A percentile compares a stretch with the other conserved stretches of the same genome.
Conservation (phyloP, 2,113 vertebrate species). For the Clarias gariepinus region DNA sequence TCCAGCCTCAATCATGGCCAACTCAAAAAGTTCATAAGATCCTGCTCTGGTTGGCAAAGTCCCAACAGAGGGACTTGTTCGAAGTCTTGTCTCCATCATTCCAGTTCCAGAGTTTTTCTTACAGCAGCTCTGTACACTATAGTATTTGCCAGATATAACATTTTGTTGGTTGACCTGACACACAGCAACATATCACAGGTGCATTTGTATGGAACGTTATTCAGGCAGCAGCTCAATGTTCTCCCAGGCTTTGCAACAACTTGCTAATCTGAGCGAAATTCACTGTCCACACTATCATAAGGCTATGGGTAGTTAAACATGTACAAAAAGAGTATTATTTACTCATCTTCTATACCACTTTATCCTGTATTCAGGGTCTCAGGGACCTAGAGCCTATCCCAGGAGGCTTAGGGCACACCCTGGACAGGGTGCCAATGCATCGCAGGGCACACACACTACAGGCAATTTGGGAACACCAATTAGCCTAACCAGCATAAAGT, state of each 20-base stretch:
- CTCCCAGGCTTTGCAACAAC: background rate
- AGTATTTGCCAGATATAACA: background rate
- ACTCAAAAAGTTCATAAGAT: constrained; percentile 24
- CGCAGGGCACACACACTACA: no score
- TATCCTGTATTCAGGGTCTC: no score
- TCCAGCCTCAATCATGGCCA: background rate
- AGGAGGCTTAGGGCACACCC: no score
- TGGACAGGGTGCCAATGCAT: no score
- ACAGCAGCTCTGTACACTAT: background rate
- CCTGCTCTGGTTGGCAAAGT: background rate
- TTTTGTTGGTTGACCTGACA: background rate
- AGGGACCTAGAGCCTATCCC: no score
- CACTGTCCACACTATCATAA: background rate
- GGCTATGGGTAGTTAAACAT: background rate
- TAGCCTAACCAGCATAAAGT: no score
- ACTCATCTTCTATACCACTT: no score
- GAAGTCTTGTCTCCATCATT: background rate
- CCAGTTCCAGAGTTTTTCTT: background rate
- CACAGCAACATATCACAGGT: background rate
- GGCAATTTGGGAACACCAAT: no score
- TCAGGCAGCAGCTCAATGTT: background rate
- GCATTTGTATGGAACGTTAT: background rate
- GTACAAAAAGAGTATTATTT: no score
- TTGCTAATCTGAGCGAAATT: background rate
- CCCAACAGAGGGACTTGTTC: background rate